phyloP scores from a whole-genome alignment of 2,797 vertebrate genomes.

The Microctenopoma steveboyesi region DNA sequence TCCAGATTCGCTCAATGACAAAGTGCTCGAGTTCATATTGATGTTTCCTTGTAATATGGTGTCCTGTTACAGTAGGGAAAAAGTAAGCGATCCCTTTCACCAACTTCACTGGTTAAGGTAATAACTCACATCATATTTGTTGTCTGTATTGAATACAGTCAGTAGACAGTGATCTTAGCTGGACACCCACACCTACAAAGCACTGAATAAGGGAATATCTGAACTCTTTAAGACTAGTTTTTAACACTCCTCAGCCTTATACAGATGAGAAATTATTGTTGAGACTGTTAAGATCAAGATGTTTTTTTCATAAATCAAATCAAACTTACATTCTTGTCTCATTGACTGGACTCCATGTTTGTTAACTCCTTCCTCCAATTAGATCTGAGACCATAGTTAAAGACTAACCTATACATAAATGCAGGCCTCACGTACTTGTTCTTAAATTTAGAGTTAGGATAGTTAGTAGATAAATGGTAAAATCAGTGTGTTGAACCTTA shows the following conservation, averaged over 20 bases:
- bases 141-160: background rate
- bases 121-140: too few relatives aligned
- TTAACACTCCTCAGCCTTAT: too few relatives aligned
- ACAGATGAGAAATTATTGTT: background rate
- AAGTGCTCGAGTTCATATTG: constrained; percentile 45
- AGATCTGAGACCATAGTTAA: background rate
- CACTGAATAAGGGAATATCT: too few relatives aligned
- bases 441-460: background rate
- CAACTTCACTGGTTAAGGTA: background rate
- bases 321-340: background rate
- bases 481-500: constrained; percentile 61
- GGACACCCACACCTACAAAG: background rate
- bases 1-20: constrained; percentile 57
- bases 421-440: background rate
- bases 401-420: background rate
- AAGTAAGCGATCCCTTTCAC: background rate
- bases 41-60: constrained; percentile 46
- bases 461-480: constrained; percentile 9
- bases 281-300: background rate
- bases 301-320: too few relatives aligned
- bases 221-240: too few relatives aligned
- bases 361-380: too few relatives aligned
- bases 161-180: background rate
- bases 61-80: background rate
- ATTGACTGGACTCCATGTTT: too few relatives aligned